Percentiles rank a stretch among this genome's conserved stretches.
Conservation (phyloP, 2,888 invertebrate species). For the Tuta absoluta region DNA sequence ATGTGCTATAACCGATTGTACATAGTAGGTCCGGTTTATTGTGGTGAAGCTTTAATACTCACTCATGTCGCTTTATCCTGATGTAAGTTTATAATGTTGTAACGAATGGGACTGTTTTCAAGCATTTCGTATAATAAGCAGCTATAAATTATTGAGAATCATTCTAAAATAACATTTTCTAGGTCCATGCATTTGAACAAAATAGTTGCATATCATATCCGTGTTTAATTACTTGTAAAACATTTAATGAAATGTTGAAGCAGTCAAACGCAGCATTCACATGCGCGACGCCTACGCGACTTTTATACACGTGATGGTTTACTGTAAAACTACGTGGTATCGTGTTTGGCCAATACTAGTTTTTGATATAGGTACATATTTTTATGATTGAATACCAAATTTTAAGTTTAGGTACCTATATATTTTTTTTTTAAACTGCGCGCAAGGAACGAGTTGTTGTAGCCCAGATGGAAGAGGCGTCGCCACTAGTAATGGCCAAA, state of each 20-base stretch:
- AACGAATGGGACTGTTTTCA: too few relatives aligned
- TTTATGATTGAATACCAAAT: background rate
- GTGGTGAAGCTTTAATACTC: too few relatives aligned
- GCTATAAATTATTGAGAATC: background rate
- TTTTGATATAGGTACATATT: background rate
- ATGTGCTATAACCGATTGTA: too few relatives aligned
- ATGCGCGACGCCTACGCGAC: slow-evolving; percentile 4
- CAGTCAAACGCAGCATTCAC: slow-evolving; percentile 2
- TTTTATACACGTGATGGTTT: background rate
- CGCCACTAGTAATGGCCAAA: too few relatives aligned
- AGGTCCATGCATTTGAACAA: background rate
- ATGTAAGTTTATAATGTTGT: too few relatives aligned
- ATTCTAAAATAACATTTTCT: background rate
- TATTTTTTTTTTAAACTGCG: too few relatives aligned
- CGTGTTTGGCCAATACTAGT: background rate
- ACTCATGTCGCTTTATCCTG: too few relatives aligned
- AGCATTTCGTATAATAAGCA: background rate
- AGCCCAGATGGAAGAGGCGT: too few relatives aligned
- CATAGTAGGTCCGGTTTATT: too few relatives aligned
- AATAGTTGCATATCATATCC: background rate
- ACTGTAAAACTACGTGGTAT: slow-evolving; percentile 13
- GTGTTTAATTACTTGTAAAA: slow-evolving; percentile 9
- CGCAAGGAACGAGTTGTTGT: too few relatives aligned
- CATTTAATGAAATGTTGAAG: background rate
- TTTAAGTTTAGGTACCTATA: background rate